Evolutionary conservation across 2,888 invertebrate genomes (phyloP), one percentile per base, ranked within the genome.

Genomic region (Lottia gigantea): DNA sequence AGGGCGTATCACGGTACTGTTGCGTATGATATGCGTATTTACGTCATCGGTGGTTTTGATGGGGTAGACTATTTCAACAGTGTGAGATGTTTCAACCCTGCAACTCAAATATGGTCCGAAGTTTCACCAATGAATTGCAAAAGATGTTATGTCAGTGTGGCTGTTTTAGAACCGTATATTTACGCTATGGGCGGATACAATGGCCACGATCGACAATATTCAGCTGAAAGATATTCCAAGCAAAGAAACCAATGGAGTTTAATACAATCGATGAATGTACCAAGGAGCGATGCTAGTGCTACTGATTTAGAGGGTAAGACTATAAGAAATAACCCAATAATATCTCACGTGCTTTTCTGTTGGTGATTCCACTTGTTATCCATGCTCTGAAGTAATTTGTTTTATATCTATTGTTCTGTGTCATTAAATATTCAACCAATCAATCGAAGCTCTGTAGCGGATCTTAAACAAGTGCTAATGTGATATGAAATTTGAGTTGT

Each of bases 1-100:
- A 91, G 96, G 68, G 96, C 96, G 0, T 97, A 97, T 87, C 97
- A 97, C 85, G 96, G 96, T n/a, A 94, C 95, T 0, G 95, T 95
- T 0, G 95, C 96, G 0, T 91, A 97, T 0, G 95, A 94, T 0
- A 92, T 92, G 80, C 92, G 93, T 82, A 95, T 97, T 77, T 96
- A 94, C 88, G 93, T 95, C 7, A 94, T 97, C 77, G 97, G 97
- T 0, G 97, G 97, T 7, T 97, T 96, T 85, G 95, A 97, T 84
- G 96, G 96, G n/a, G 91, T 92, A 89, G 93, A 94, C 82, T 95
- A 94, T 85, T 95, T 95, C 86, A 95, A 94, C 89, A 94, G 94
- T 11, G 95, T 95, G 80, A 92, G 95, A 12, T 94, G 94, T 80
- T 97, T 96, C 88, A 93, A 96, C 85, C 95, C 95, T 0, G 93